Conservation (phyloP, 2,888 invertebrate species). For the Andricus curvator region DNA sequence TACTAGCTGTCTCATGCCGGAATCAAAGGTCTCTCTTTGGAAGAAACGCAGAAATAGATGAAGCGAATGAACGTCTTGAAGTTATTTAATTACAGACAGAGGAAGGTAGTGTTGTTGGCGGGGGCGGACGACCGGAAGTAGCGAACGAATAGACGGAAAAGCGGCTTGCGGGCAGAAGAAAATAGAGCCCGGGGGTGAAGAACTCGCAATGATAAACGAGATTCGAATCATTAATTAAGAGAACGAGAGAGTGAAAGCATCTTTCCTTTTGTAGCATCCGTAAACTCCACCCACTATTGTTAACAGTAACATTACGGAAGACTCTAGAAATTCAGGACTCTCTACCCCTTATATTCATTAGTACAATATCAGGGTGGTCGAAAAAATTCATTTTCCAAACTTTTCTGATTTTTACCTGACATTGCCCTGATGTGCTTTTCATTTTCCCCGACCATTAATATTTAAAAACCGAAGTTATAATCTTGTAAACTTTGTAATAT, state of each 20-base stretch:
- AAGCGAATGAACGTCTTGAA: slow-evolving; percentile 71
- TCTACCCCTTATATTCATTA: background rate
- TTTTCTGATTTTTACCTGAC: too few relatives aligned
- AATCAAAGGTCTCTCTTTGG: slow-evolving; percentile 34
- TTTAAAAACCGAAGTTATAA: too few relatives aligned
- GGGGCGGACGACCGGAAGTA: slow-evolving; percentile 28
- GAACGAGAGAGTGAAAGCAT: slow-evolving; percentile 42
- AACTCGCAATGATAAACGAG: slow-evolving; percentile 66
- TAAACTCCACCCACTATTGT: slow-evolving; percentile 38
- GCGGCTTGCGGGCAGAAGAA: slow-evolving; percentile 28
- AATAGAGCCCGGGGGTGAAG: slow-evolving; percentile 42
- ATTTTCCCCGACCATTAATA: too few relatives aligned
- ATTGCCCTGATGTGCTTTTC: too few relatives aligned
- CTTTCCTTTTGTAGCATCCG: slow-evolving; percentile 39
- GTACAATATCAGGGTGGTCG: too few relatives aligned
- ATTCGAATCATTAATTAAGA: slow-evolving; percentile 71
- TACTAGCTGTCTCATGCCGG: slow-evolving; percentile 56
- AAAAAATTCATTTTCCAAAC: too few relatives aligned
- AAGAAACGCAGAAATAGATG: slow-evolving; percentile 48
- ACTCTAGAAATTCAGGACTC: background rate
- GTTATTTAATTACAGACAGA: slow-evolving; percentile 74
- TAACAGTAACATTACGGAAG: slow-evolving; percentile 11
- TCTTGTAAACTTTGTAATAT: too few relatives aligned
- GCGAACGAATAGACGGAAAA: slow-evolving; percentile 25
- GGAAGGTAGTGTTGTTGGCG: slow-evolving; percentile 45